Evolutionary conservation across 1,140 invertebrate genomes (phyloP), one percentile per base, ranked within the genome.

Genomic region (Drosophila ogumai): DNA sequence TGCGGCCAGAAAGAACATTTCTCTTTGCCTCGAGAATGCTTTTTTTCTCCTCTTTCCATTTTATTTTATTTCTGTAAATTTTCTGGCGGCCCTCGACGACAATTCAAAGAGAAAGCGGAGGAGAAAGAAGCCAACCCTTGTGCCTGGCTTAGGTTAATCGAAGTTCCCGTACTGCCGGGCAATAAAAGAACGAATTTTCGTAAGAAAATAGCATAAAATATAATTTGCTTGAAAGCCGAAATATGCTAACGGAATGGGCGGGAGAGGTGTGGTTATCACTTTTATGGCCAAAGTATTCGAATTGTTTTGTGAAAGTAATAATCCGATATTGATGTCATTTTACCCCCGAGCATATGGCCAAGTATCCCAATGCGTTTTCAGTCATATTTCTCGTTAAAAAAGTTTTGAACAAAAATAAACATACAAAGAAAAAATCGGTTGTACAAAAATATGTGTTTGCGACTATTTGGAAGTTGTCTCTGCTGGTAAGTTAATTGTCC

Each of bases 61-160:
- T 77, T 59, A 79, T 79, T 79, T 79, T 59, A 75, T 67, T 77
- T 80, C 55, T 59, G 60, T 66, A 79, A 59, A 77, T 80, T 88
- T 75, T 79, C 55, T 36, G 55, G 32, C 60, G 56, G 73, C 72
- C 73, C 84, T 65, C 66, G 82, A 77, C 80, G 81, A 82, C 84
- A 88, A 87, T 87, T 88, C 64, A 79, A 74, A 66, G 57, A 15
- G 38, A 32, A 32, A 22, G n/a, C 17, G 22, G 28, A 25, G 36
- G 28, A 12, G 22, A 17, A 15, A 10, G 34, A 55, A 38, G 32
- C 40, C 40, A 76, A 76, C 73, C 73, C 64, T 52, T 61, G 56
- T 19, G 13, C 36, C 43, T n/a, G 63, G 81, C 76, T 84, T 84
- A 84, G 67, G 66, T 68, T 82, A 88, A 80, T 88, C 84, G 79